Base-by-base conservation (phyloP, 2,797 vertebrate species). In the Garrulus glandarius region DNA sequence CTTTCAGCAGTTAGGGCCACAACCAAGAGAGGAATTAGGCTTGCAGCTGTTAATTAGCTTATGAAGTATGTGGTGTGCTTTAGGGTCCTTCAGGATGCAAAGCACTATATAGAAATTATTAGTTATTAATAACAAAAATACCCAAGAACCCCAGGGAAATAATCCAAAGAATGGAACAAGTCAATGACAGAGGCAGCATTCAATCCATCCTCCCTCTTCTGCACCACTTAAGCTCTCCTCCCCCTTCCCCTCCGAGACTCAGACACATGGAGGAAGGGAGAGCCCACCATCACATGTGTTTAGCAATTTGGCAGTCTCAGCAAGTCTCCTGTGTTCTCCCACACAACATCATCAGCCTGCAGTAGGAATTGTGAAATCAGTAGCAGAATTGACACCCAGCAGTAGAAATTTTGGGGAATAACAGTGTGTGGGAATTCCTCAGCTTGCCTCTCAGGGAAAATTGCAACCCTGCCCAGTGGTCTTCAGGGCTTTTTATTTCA, bases 81-180 rank as follows among this genome's bases (percentile, higher is more conserved):
- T 95, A 92, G 93, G 93, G 91, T 96, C 70, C 69, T 95, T 96
- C 91, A 96, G 82, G 79, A 92, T 95, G 87, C 92, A 92, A 94
- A 89, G 47, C 1, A 0, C 89, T 95, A 60, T 87, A 91, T 89
- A 90, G 84, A 95, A 95, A 84, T 90, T 91, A 92, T 93, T 96
- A 84, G 83, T 84, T 95, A 70, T 94, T 95, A 97, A 94, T 95
- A 96, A 96, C 59, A 96, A 96, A 97, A 97, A 96, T 91, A 91
- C 70, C 44, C 21, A 2, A 77, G 76, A 87, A 93, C 93, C 64
- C 82, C 60, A 80, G 94, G 94, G 96, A 96, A 95, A 96, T 96
- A 96, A 93, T 86, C 64, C 70, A 68, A 83, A 93, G 86, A 97
- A 91, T 61, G 82, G 81, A 91, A 53, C 39, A 89, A 96, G 84